Base-by-base conservation (phyloP, 1,140 invertebrate species). In the Zaprionus capensis region DNA sequence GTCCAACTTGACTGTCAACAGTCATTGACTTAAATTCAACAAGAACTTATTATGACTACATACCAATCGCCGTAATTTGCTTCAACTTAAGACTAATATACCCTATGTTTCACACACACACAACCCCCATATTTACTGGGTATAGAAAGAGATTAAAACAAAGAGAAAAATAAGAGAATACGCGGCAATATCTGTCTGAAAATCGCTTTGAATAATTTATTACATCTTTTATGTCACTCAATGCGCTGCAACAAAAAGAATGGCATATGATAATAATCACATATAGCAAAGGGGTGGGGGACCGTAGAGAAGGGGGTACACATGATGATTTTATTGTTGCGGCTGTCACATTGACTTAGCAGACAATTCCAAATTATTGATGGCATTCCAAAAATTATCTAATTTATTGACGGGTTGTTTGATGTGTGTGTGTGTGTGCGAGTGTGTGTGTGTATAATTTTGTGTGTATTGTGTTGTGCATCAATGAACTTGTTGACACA, bases 401-500 rank as follows among this genome's bases (percentile, higher is more conserved):
- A 51, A 51, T 51, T 51, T 51, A 51, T 51, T 51, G 46, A 51
- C 20, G 20, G 20, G 20, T 14, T 51, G 20, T 51, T 17, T 4
- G 46, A 4, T 22, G 46, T 22, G 20, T 41, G n/a, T 15, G 38
- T 28, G 15, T 57, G 59, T 64, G 55, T 14, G 44, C 24, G 34
- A 28, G 2, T 26, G 53, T 49, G 28, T 64, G 62, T 53, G 46
- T 58, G 41, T 55, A 44, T 34, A 34, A 34, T 34, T 34, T 57
- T n/a, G 28, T 31, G n/a, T 38, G 57, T 9, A 65, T 78, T 76
- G 73, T 76, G 67, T 80, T 78, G 66, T 71, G 64, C 63, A 51
- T 78, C 58, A 79, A 82, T 82, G 56, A 81, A 85, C 62, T 87
- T 80, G 80, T 87, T 78, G 82, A 82, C 83, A 85, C 62, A 87